Conservation (phyloP, 2,113 vertebrate species). For the Aphelocoma coerulescens region DNA sequence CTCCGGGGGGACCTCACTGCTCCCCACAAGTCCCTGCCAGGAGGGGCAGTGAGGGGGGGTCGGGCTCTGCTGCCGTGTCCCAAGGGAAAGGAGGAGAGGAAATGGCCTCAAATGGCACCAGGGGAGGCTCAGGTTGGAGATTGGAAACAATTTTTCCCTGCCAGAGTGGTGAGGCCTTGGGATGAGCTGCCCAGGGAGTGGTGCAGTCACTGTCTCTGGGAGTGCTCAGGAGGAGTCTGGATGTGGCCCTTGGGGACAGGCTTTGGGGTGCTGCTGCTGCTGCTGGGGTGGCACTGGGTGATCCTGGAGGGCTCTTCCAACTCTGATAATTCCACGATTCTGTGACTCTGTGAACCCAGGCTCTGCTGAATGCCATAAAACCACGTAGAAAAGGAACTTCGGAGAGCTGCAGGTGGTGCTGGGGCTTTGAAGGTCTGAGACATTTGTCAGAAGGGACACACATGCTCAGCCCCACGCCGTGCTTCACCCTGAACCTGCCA, state of each 20-base stretch:
- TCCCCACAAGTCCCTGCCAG: neutral
- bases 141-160: too few relatives aligned
- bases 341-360: neutral
- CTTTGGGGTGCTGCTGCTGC: neutral
- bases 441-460: neutral
- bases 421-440: neutral
- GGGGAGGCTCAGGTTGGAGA: too few relatives aligned
- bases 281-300: neutral
- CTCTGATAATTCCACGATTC: neutral
- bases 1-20: neutral
- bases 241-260: neutral
- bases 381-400: neutral
- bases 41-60: neutral
- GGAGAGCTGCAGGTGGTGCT: neutral
- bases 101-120: neutral
- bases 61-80: too few relatives aligned
- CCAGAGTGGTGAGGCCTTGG: too few relatives aligned
- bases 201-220: neutral
- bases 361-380: neutral
- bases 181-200: too few relatives aligned
- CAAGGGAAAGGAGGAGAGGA: neutral
- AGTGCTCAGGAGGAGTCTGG: neutral
- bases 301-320: neutral
- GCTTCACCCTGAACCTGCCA: neutral
- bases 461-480: fast-evolving